Evolutionary conservation across 2,888 invertebrate genomes (phyloP).

Genomic region (Drosophila demipolita): DNA sequence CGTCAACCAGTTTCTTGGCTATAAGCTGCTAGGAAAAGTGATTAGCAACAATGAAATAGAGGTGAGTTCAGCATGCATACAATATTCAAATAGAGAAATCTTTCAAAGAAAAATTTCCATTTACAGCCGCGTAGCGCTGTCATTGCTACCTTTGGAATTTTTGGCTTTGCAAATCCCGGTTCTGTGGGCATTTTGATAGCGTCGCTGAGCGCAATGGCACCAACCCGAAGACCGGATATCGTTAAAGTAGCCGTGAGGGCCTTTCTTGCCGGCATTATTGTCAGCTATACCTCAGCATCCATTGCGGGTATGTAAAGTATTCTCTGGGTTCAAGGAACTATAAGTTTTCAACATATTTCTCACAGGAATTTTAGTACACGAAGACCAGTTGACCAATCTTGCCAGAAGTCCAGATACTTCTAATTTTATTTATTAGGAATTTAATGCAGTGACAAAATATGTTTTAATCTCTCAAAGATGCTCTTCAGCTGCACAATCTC

Average conservation of each 20-base stretch:
- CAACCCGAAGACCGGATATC: conserved; percentile 77
- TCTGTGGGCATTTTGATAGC: conserved; percentile 94
- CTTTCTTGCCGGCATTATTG: conserved; percentile 45
- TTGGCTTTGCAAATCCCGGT: conserved; percentile 95
- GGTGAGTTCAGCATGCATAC: conserved; percentile 20
- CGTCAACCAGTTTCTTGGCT: conserved; percentile 96
- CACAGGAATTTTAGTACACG: conserved; percentile 39
- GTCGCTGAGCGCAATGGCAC: conserved; percentile 90
- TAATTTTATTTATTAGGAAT: background rate
- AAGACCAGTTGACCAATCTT: conserved; percentile 5
- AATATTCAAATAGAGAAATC: background rate
- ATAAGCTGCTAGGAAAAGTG: conserved; percentile 89
- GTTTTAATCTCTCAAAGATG: conserved; percentile 28
- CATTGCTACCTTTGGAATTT: conserved; percentile 94
- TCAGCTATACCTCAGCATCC: conserved; percentile 57
- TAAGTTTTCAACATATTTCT: background rate
- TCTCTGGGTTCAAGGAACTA: background rate
- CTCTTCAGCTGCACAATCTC: conserved; percentile 28
- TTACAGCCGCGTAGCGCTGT: conserved; percentile 89
- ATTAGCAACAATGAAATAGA: conserved; percentile 75
- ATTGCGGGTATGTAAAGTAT: conserved; percentile 45
- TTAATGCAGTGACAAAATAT: conserved; percentile 6
- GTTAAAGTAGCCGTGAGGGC: conserved; percentile 21
- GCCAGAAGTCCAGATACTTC: background rate
- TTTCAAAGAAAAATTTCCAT: background rate